Percentiles rank a stretch among this genome's conserved stretches.
Conservation (phyloP, 2,113 vertebrate species). For the Phocoena sinus region DNA sequence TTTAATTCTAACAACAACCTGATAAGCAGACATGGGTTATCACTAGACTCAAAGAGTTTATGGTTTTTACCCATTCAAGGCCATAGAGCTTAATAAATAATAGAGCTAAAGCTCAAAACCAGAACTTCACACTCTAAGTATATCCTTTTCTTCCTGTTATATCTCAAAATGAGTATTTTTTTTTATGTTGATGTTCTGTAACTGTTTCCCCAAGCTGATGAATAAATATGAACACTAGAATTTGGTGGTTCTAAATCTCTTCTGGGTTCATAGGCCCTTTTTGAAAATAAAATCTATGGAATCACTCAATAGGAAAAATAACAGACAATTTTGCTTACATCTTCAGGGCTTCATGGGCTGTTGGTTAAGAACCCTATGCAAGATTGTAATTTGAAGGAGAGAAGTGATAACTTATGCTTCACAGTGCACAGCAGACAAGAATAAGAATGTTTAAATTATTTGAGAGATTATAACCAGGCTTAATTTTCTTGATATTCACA, state of each 20-base stretch:
- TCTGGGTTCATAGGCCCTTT: not conserved
- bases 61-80: not conserved
- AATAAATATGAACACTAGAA: not conserved
- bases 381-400: not conserved
- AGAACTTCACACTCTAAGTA: not conserved
- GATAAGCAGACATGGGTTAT: not conserved
- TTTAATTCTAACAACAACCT: not conserved
- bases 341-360: not conserved
- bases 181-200: not conserved
- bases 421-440: not conserved
- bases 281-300: constrained; percentile 21
- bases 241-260: not conserved
- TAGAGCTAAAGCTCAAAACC: not conserved
- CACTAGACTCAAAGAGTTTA: not conserved
- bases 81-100: not conserved
- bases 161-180: not conserved
- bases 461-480: not conserved
- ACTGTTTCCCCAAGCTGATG: not conserved
- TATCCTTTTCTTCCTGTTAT: not conserved
- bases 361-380: not conserved
- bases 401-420: not conserved
- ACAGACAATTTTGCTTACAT: not conserved
- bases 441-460: not conserved
- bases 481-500: not conserved
- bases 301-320: not conserved